Percentiles rank a stretch among this genome's conserved stretches.
Evolutionary conservation across 2,113 vertebrate genomes (phyloP).

Genomic region (Pelodiscus sinensis): DNA sequence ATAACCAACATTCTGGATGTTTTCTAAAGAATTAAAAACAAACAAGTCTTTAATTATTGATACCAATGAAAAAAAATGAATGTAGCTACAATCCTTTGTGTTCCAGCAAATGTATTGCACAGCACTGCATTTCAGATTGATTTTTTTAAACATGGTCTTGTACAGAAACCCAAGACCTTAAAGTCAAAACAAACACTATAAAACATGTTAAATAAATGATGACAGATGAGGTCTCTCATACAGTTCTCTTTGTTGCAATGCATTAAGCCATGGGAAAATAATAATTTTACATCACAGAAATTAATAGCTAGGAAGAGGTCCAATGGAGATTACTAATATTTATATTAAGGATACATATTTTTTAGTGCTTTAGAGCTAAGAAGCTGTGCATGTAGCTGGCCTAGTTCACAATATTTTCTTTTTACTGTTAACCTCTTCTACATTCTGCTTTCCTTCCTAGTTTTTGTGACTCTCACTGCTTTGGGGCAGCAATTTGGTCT

Average conservation of each 20-base stretch:
- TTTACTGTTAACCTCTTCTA: not conserved
- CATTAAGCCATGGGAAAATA: conserved; percentile 10
- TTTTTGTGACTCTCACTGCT: not conserved
- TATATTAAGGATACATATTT: not conserved
- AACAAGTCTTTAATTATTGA: not conserved
- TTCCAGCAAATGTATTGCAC: conserved; percentile 9
- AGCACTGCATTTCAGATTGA: not conserved
- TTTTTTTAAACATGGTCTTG: fast-evolving
- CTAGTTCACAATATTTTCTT: not conserved
- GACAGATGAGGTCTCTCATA: not conserved
- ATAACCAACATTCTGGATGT: conserved; percentile 2
- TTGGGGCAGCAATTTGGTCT: not conserved
- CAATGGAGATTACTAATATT: not conserved
- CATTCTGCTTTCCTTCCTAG: not conserved
- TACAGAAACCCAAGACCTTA: conserved; percentile 1
- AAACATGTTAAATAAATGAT: conserved; percentile 6
- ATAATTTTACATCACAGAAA: not conserved
- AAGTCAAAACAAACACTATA: conserved; percentile 1
- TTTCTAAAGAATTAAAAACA: conserved; percentile 25
- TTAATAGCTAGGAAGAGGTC: not conserved
- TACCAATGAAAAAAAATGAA: not conserved
- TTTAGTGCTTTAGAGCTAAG: not conserved
- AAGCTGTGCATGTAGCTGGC: not conserved
- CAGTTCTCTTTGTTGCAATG: conserved; percentile 4
- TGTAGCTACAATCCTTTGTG: conserved; percentile 6